phyloP scores from a whole-genome alignment of 2,888 invertebrate genomes.

The Agrotis clavis region DNA sequence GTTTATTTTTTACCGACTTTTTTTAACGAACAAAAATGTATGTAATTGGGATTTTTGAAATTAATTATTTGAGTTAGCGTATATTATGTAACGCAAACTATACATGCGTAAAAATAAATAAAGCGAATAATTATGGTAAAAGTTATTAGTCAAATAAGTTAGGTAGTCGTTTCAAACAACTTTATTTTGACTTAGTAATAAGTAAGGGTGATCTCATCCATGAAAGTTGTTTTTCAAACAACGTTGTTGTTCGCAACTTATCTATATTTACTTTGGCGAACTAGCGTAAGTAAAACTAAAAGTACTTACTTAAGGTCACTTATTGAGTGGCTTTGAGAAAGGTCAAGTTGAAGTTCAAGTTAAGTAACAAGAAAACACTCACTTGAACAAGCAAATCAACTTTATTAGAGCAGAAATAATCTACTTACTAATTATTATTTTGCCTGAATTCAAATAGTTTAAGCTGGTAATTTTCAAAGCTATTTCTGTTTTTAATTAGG shows the following conservation, averaged over 20 bases:
- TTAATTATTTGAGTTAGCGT: no score
- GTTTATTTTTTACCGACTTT: no score
- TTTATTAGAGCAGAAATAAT: no score
- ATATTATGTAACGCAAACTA: no score
- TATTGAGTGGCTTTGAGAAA: conserved; percentile 18
- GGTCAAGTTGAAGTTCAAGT: neutral
- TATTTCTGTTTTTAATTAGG: neutral
- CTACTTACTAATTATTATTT: neutral
- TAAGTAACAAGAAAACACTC: neutral
- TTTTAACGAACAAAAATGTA: no score
- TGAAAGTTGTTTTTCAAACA: neutral
- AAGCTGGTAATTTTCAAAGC: no score
- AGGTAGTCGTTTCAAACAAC: neutral
- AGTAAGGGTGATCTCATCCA: neutral
- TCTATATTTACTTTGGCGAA: neutral
- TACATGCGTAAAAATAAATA: no score
- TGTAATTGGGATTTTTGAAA: no score
- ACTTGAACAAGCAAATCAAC: neutral
- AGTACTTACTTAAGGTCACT: neutral
- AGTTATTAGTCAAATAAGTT: neutral
- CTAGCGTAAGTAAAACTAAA: neutral
- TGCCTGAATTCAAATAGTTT: neutral
- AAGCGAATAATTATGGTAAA: no score
- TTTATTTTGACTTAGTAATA: neutral
- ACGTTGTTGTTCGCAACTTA: no score